Evolutionary conservation across 2,113 vertebrate species (phyloP).

Genomic region (Todiramphus saurophagus): DNA sequence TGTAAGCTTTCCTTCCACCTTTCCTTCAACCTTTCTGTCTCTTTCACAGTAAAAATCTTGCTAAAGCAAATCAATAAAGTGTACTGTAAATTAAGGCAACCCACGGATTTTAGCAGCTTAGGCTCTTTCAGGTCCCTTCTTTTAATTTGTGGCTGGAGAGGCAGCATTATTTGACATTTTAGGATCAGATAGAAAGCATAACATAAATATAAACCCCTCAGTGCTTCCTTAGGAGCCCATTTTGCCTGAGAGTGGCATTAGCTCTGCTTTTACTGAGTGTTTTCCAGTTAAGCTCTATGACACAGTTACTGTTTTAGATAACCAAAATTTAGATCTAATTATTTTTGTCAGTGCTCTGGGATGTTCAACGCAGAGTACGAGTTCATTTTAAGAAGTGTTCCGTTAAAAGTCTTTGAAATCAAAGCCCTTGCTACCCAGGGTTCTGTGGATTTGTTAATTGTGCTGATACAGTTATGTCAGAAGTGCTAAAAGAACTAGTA

Average conservation of each 20-base stretch:
- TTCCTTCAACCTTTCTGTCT: neutral
- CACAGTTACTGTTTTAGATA: neutral
- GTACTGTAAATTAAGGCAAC: neutral
- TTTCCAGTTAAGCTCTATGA: neutral
- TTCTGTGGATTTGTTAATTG: neutral
- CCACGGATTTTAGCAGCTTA: neutral
- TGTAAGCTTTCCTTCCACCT: neutral
- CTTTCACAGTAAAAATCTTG: neutral
- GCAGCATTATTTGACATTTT: neutral
- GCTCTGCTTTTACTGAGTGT: neutral
- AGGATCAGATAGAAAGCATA: neutral
- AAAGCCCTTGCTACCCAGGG: neutral
- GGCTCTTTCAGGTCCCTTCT: neutral
- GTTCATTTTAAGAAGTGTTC: neutral
- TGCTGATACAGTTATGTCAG: neutral
- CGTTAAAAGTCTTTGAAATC: neutral
- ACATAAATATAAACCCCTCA: neutral
- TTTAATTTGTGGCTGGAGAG: rapidly evolving
- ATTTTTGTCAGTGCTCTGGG: neutral
- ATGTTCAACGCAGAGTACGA: neutral
- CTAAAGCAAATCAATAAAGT: neutral
- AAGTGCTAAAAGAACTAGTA: neutral
- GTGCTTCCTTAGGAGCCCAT: neutral
- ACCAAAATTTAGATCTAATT: neutral
- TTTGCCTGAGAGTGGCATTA: neutral